Percentiles rank a stretch among this genome's conserved stretches.
Conservation (phyloP, 2,888 invertebrate genomes). For the Yponomeuta cagnagella region DNA sequence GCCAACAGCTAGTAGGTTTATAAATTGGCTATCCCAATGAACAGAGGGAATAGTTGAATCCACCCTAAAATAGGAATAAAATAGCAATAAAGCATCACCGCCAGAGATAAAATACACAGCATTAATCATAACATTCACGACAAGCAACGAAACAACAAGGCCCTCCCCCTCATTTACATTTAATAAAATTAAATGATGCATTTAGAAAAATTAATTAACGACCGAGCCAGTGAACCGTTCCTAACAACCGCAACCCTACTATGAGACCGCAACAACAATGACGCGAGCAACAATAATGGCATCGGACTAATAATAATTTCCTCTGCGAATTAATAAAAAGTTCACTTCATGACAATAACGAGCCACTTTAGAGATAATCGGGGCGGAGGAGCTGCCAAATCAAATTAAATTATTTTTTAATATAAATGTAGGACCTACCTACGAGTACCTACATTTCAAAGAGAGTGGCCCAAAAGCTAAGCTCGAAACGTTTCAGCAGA, state of each 20-base stretch:
- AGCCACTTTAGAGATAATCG: constrained; percentile 66
- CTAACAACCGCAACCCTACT: constrained; percentile 45
- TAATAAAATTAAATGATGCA: constrained; percentile 75
- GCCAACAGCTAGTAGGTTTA: too few species aligned
- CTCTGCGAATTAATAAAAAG: constrained; percentile 69
- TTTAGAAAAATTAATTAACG: constrained; percentile 74
- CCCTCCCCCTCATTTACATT: constrained; percentile 71
- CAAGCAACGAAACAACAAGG: constrained; percentile 40
- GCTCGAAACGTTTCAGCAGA: too few species aligned
- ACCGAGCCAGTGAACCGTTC: constrained; percentile 67
- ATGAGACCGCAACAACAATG: constrained; percentile 36
- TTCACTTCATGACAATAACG: constrained; percentile 67
- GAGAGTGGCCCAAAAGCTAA: too few species aligned
- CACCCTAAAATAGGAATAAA: constrained; percentile 1
- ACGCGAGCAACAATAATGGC: constrained; percentile 53
- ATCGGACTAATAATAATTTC: constrained; percentile 50
- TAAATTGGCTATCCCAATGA: too few species aligned
- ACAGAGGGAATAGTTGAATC: not conserved
- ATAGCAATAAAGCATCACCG: constrained; percentile 11
- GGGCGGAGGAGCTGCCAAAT: constrained; percentile 43
- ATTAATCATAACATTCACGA: constrained; percentile 42
- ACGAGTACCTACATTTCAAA: not conserved
- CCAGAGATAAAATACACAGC: constrained; percentile 21
- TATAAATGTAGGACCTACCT: not conserved
- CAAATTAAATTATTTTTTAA: constrained; percentile 32